These are phyloP conservation scores for Phyllostomus discolor DNA, from an alignment of 2,113 vertebrate species.

Conservation along the genomic window DNA sequence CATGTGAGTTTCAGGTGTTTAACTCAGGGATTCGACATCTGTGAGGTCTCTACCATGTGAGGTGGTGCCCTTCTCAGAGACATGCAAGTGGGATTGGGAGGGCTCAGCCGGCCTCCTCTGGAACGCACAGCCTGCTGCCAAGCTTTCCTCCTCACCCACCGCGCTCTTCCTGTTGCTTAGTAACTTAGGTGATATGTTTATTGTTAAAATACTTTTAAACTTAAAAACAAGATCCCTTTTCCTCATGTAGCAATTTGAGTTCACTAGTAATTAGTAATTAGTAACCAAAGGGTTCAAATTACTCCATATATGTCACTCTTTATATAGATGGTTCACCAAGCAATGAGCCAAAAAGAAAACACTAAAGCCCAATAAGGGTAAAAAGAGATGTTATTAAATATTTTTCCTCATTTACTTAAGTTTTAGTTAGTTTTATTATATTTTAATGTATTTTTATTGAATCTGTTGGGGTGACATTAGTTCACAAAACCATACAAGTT, in stretches of 20 bases:
- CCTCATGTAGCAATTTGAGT: background rate
- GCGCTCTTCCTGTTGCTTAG: background rate
- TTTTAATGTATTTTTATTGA: too few species aligned
- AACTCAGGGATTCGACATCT: background rate
- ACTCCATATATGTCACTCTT: background rate
- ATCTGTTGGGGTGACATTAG: too few species aligned
- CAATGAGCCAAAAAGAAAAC: background rate
- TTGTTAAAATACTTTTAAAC: background rate
- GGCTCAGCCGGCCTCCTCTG: background rate
- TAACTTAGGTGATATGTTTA: background rate
- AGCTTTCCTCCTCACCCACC: background rate
- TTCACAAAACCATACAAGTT: too few species aligned
- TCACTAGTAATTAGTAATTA: background rate
- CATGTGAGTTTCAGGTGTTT: background rate
- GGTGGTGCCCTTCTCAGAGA: background rate
- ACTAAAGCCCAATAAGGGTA: background rate
- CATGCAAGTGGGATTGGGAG: background rate
- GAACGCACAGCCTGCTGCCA: background rate
- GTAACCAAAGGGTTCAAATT: conserved; percentile 4
- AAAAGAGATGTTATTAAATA: background rate
- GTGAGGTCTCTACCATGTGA: background rate
- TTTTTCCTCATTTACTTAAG: background rate
- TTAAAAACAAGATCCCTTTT: background rate
- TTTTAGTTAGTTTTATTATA: background rate
- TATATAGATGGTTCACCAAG: background rate